Conservation (phyloP, 2,888 invertebrate genomes). For the Hoplodrina ambigua region DNA sequence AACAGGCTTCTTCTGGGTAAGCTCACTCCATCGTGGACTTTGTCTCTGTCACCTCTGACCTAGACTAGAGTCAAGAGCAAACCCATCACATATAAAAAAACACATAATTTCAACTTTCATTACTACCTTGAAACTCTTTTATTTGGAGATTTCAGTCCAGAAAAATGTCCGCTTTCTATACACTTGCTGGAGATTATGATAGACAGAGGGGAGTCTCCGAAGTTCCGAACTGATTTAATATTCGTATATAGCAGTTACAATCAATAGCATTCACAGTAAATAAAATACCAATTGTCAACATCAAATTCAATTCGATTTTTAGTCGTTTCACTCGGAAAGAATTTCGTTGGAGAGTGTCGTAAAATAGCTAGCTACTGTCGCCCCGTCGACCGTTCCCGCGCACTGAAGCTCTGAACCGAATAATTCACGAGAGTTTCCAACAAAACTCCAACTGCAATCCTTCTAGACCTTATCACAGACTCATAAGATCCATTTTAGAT, state of each 20-base stretch:
- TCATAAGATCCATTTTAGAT: slow-evolving; percentile 56
- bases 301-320: slow-evolving; percentile 78
- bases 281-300: slow-evolving; percentile 70
- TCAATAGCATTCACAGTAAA: slow-evolving; percentile 65
- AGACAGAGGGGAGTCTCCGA: slow-evolving; percentile 13
- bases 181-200: neutral
- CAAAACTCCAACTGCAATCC: slow-evolving; percentile 61
- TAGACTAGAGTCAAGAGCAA: too few relatives aligned
- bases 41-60: too few relatives aligned
- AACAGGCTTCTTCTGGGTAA: too few relatives aligned
- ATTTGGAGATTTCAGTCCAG: too few relatives aligned
- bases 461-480: slow-evolving; percentile 54
- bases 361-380: slow-evolving; percentile 75
- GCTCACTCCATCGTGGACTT: too few relatives aligned
- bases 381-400: slow-evolving; percentile 71
- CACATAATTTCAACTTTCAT: too few relatives aligned
- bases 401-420: slow-evolving; percentile 76
- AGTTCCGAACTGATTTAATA: slow-evolving; percentile 32
- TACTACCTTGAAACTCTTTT: too few relatives aligned
- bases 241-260: slow-evolving; percentile 41
- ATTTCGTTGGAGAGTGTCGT: slow-evolving; percentile 74
- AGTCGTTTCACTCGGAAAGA: slow-evolving; percentile 73
- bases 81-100: too few relatives aligned
- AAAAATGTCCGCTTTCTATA: neutral
- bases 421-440: slow-evolving; percentile 75